These are phyloP conservation scores for Tetraneura akinire DNA, from an alignment of 1,140 invertebrate genomes.

Conservation along the genomic window DNA sequence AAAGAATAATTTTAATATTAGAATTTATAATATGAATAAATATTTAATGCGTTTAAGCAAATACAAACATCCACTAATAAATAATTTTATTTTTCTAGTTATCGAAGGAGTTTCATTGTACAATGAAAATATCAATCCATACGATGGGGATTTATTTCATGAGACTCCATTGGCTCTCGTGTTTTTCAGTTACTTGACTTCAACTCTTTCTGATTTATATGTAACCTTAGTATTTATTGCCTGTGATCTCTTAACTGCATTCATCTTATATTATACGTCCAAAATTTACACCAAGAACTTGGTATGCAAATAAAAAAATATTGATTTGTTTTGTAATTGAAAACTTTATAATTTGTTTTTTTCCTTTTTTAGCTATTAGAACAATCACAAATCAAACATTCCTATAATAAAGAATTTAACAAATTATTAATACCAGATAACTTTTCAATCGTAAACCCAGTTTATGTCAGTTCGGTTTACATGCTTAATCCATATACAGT, in stretches of 20 bases:
- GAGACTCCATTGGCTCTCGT: slow-evolving; percentile 79
- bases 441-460: slow-evolving; percentile 63
- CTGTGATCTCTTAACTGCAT: slow-evolving; percentile 74
- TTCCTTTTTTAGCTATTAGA: slow-evolving; percentile 55
- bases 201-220: slow-evolving; percentile 45
- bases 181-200: slow-evolving; percentile 64
- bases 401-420: slow-evolving; percentile 65
- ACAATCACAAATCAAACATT: slow-evolving; percentile 55
- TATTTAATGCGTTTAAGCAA: too few species aligned
- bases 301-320: slow-evolving; percentile 59
- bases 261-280: slow-evolving; percentile 70
- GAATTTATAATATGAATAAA: too few species aligned
- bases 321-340: neutral
- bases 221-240: slow-evolving; percentile 71
- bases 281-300: slow-evolving; percentile 67
- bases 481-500: slow-evolving; percentile 92
- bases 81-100: slow-evolving; percentile 62
- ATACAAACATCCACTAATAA: too few species aligned
- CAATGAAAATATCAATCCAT: slow-evolving; percentile 80
- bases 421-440: slow-evolving; percentile 64
- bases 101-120: slow-evolving; percentile 84
- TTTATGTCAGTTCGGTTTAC: slow-evolving; percentile 78
- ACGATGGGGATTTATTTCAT: slow-evolving; percentile 89
- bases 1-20: too few species aligned
- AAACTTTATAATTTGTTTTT: neutral